These are phyloP conservation scores for Palythoa heliodiscus DNA, from an alignment of 92 coral and sea anemone species.

Conservation along the genomic window DNA sequence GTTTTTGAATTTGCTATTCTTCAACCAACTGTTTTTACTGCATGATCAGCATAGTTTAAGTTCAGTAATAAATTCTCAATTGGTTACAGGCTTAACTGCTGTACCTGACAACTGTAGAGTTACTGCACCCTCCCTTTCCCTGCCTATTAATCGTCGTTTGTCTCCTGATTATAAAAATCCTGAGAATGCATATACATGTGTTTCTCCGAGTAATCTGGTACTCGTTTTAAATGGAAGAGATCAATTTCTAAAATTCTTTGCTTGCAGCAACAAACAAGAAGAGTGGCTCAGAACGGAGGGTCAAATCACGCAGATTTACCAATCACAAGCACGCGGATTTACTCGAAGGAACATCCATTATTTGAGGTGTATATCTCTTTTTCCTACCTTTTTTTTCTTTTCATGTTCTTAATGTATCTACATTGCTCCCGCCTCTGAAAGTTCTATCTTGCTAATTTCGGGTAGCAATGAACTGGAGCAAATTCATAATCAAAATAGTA, in stretches of 20 bases:
- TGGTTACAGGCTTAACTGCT: no score
- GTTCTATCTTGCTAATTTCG: no score
- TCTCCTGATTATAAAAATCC: neutral
- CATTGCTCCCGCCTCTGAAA: no score
- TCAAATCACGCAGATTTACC: neutral
- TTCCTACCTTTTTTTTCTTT: no score
- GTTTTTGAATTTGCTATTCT: neutral
- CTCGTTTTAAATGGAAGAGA: neutral
- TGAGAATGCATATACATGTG: neutral
- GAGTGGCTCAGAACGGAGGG: neutral
- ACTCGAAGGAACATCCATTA: neutral
- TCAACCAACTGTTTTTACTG: neutral
- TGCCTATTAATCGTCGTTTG: neutral
- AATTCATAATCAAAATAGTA: no score
- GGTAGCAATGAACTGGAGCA: no score
- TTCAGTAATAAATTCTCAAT: neutral
- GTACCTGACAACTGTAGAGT: no score
- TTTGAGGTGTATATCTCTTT: slow-evolving; percentile 1
- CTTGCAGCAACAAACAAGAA: slow-evolving; percentile 12
- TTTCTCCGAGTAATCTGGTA: neutral
- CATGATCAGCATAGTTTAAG: neutral
- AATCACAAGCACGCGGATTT: slow-evolving; percentile 6
- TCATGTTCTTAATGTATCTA: no score
- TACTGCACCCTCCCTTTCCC: no score
- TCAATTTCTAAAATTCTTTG: neutral